Evolutionary conservation across 92 coral and sea anemone genomes (phyloP), one percentile per base, ranked within the genome.

Genomic region (Palythoa caribaeorum): DNA sequence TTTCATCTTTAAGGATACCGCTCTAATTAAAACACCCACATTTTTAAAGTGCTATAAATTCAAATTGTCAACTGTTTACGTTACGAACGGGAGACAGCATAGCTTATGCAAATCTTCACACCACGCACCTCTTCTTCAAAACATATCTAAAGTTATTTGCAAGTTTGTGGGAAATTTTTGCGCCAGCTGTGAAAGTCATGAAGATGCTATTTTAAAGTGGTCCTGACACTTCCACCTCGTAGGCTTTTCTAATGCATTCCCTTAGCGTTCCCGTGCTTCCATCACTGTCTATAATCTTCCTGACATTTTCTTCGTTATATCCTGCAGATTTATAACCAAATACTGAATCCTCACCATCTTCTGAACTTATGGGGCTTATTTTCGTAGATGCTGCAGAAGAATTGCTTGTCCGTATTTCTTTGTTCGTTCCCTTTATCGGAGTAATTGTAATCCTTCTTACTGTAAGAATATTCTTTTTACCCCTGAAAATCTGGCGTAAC

Each of bases 401-500:
- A 36, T 81, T 44, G 60, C 85, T 65, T 44, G 40, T 12, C 2
- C 14, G 86, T 14, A 55, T 66, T 68, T 15, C 55, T 15, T 19
- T 51, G 3, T 81, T 81, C 4, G 74, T 16, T 28, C 40, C 76
- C 19, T 81, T 50, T 14, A 40, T 55, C 35, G 86, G 86, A 20
- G 17, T 66, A 9, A 81, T 74, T 81, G 48, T 81, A 28, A 81
- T 36, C 48, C 76, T 35, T 50, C 76, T 63, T 9, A 92, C 83
- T 55, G 57, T 83, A 13, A 60, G 20, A 60, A 47, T 73, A 6
- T 71, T 52, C 38, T 53, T 84, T 63, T 53, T 60, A 12, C 84
- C 9, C 44, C 53, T 79, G 2, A 93, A 89, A 51, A 94, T 66
- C 37, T 87, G 87, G 39, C 85, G 60, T 14, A 93, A 54, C 3